These are phyloP conservation scores for Xenus cinereus DNA, from an alignment of 2,113 vertebrate species.

Conservation along the genomic window DNA sequence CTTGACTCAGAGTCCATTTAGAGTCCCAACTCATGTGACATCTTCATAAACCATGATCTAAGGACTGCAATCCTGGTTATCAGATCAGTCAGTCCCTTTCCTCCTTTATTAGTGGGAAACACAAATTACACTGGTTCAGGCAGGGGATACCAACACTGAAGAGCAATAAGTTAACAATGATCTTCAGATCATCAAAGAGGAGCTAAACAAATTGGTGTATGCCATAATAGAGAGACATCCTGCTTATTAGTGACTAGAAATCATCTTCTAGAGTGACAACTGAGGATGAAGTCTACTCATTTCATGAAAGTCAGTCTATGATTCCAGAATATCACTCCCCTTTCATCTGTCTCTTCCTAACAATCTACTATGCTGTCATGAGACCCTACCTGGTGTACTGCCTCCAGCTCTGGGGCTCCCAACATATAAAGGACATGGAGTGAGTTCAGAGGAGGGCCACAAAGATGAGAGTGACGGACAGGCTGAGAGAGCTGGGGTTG, in stretches of 20 bases:
- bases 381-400: background rate
- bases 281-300: background rate
- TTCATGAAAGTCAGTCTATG: background rate
- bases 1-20: background rate
- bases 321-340: background rate
- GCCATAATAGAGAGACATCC: background rate
- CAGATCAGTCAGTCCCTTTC: background rate
- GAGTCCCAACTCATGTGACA: background rate
- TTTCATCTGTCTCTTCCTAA: background rate
- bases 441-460: background rate
- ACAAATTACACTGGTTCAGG: background rate
- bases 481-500: background rate
- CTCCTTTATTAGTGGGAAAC: background rate
- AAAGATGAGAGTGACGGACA: background rate
- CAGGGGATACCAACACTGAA: background rate
- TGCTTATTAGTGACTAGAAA: background rate
- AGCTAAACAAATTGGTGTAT: background rate
- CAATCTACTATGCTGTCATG: background rate
- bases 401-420: background rate
- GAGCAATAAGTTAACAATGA: background rate
- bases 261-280: background rate
- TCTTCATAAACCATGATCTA: background rate
- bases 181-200: background rate
- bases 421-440: background rate
- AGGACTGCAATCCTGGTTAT: background rate